Evolutionary conservation across 1,140 invertebrate genomes (phyloP), one percentile per base, ranked within the genome.

Genomic region (Drosophila mayri): DNA sequence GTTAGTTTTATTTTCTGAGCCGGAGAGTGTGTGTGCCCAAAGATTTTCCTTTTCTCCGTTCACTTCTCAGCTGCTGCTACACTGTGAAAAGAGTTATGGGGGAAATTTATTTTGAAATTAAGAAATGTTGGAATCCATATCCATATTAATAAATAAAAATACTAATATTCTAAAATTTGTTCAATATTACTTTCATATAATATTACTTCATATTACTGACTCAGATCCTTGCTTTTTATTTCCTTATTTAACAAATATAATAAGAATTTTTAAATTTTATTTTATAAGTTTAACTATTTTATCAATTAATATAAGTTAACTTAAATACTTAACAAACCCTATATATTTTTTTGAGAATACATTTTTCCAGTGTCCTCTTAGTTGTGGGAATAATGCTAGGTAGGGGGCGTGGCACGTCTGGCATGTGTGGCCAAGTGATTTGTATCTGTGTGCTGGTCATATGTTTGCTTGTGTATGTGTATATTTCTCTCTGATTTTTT

Each of bases 401-500:
- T 12, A 1, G 55, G 47, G 55, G 76, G 65, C 46, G 58, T 62
- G 65, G 38, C 72, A 44, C 54, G 50, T 55, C 72, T 80, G 52
- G 58, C 79, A 87, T 87, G 75, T 87, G 76, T 87, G 65, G 75
- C 82, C 49, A 81, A 76, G 66, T 71, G 80, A 79, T 76, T 83
- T 79, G 66, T 68, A 68, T 79, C 81, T 67, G 67, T 74, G 66
- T 82, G 40, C 43, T 52, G 52, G 64, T 68, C 47, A 32, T 60
- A 28, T 73, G 70, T 38, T 58, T 65, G 22, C 66, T 18, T 81
- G 43, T 77, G 25, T 64, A 59, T 79, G 64, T 75, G 50, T 72
- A 54, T 65, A 64, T 44, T 65, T 72, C 37, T 68, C 64, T 58
- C 66, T 79, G 79, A 79, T 82, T 87, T 87, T 60, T 82, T 87